These are phyloP conservation scores for Drosophila nr. fundita DNA, from an alignment of 2,888 invertebrate species.

Conservation along the genomic window DNA sequence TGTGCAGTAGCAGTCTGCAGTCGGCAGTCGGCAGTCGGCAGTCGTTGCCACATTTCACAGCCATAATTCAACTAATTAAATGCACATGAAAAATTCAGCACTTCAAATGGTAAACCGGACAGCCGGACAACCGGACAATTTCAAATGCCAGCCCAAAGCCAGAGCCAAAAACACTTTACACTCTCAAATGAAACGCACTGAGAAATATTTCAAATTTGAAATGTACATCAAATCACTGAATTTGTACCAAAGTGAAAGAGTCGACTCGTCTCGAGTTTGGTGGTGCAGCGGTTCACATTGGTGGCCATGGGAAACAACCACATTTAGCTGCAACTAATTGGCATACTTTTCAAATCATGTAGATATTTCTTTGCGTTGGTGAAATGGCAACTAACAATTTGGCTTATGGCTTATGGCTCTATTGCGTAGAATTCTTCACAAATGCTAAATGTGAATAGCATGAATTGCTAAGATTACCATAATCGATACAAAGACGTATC, in stretches of 20 bases:
- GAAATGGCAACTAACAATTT: constrained; percentile 9
- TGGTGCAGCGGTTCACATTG: constrained; percentile 29
- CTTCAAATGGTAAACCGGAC: constrained; percentile 76
- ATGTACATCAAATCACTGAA: constrained; percentile 53
- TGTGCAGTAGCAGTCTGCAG: constrained; percentile 18
- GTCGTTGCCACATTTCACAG: constrained; percentile 73
- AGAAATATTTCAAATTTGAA: constrained; percentile 72
- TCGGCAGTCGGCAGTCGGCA: background rate
- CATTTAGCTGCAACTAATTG: constrained; percentile 49
- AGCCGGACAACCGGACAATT: constrained; percentile 21
- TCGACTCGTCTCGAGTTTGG: constrained; percentile 19
- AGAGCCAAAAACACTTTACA: constrained; percentile 39
- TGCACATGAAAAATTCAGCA: constrained; percentile 81
- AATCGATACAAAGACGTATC: background rate
- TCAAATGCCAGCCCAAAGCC: constrained; percentile 56
- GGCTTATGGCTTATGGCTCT: background rate
- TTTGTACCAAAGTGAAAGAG: constrained; percentile 64
- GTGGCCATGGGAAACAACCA: constrained; percentile 56
- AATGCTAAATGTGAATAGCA: background rate
- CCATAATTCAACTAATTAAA: constrained; percentile 82
- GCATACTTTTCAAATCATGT: constrained; percentile 35
- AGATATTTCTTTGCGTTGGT: constrained; percentile 1
- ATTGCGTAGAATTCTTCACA: background rate
- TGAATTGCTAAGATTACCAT: background rate
- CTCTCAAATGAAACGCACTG: constrained; percentile 59